Evolutionary conservation across 2,797 vertebrate genomes (phyloP), one percentile per base, ranked within the genome.

Genomic region (Eulemur mongoz): DNA sequence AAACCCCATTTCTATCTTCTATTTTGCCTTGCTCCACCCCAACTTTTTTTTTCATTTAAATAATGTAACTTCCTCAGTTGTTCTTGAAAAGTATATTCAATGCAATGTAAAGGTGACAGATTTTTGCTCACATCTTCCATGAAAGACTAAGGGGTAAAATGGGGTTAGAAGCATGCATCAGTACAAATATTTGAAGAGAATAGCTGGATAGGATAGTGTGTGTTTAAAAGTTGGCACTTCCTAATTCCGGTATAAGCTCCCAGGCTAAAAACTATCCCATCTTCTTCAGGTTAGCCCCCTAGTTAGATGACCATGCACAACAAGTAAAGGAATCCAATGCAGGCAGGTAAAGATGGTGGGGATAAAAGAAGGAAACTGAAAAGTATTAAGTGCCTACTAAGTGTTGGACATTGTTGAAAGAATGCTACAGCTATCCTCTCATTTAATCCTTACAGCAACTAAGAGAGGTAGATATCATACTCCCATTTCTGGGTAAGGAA

Each of bases 181-280:
- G 14, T 87, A 83, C 76, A 87, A 61, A 94, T 86, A 75, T 82
- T 93, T 96, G 93, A 96, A 90, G 43, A 79, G 61, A 91, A 61
- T 11, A 90, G 35, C 32, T 94, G 7, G 32, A 35, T n/a, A 35
- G 43, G 43, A 54, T 25, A 50, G 32, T 32, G 54, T 48, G 43
- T 70, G 43, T 94, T 94, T 84, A 89, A 72, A 93, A 89, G 27
- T 48, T 65, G 54, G 9, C 4, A 52, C n/a, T 95, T 35, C 50
- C 69, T 91, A 78, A 94, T 83, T 92, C 54, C 10, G 38, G 50
- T 25, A 59, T 59, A 93, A 76, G 22, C 22, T 82, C 7, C 32
- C 22, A 65, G 11, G 23, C 50, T 67, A 32, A 59, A 95, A 94
- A 92, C 20, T 9, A 79, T 48, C 50, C 23, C 32, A 54, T 54